Conservation (phyloP, 2,888 invertebrate genomes). For the Euzetes globulus region DNA sequence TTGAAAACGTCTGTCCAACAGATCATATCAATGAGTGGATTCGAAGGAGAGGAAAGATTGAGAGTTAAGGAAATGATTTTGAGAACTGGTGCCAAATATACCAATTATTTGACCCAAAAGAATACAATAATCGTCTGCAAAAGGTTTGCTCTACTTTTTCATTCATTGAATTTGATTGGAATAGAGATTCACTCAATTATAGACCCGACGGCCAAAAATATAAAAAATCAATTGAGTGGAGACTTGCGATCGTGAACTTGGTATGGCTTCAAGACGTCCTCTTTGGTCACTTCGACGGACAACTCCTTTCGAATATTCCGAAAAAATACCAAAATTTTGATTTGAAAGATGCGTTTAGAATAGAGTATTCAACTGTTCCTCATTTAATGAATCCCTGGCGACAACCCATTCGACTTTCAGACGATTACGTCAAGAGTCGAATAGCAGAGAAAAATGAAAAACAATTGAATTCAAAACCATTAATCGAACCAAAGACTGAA, state of each 20-base stretch:
- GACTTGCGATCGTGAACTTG: slow-evolving; percentile 80
- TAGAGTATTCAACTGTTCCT: slow-evolving; percentile 76
- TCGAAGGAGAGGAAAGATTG: slow-evolving; percentile 73
- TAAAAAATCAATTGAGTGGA: slow-evolving; percentile 83
- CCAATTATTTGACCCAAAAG: slow-evolving; percentile 52
- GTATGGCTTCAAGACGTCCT: slow-evolving; percentile 88
- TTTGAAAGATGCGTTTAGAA: slow-evolving; percentile 65
- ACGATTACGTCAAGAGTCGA: neutral
- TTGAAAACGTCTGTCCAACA: slow-evolving; percentile 44
- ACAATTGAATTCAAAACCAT: neutral
- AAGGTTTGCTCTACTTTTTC: slow-evolving; percentile 44
- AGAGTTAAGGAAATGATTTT: slow-evolving; percentile 75
- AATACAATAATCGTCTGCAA: slow-evolving; percentile 54
- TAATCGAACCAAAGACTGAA: neutral
- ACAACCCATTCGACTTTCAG: slow-evolving; percentile 59
- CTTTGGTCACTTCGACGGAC: slow-evolving; percentile 73
- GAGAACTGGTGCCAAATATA: slow-evolving; percentile 74
- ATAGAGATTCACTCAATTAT: slow-evolving; percentile 32
- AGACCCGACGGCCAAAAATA: slow-evolving; percentile 81
- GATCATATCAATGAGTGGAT: slow-evolving; percentile 78
- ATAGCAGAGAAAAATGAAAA: slow-evolving; percentile 15
- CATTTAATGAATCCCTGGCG: slow-evolving; percentile 93
- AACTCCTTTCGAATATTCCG: slow-evolving; percentile 49
- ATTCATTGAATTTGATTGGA: slow-evolving; percentile 12
- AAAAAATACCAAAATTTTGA: slow-evolving; percentile 78